A percentile compares a stretch with the other conserved stretches of the same genome.
Evolutionary conservation across 2,888 invertebrate genomes (phyloP).

Genomic region (Drosophila neotestacea): DNA sequence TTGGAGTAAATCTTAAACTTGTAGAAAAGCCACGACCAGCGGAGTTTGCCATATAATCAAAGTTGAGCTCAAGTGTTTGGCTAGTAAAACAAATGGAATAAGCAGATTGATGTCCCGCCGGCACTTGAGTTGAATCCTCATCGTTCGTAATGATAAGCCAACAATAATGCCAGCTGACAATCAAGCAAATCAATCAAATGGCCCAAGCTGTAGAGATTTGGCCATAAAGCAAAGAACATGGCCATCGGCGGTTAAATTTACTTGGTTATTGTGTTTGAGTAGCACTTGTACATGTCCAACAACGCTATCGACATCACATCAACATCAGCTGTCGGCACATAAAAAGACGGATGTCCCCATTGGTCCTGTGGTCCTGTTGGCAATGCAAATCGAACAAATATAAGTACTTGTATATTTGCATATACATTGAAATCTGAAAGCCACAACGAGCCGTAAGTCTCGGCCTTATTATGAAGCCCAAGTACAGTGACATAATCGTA

Average conservation of each 20-base stretch:
- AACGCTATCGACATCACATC: constrained; percentile 35
- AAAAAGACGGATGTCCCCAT: constrained; percentile 34
- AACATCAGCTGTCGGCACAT: constrained; percentile 65
- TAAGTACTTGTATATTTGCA: constrained; percentile 53
- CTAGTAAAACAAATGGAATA: constrained; percentile 5
- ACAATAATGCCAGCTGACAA: constrained; percentile 57
- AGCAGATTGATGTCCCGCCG: constrained; percentile 27
- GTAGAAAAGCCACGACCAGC: background rate
- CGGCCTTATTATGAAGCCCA: constrained; percentile 51
- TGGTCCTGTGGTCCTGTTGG: background rate
- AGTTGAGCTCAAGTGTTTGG: constrained; percentile 20
- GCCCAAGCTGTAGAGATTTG: constrained; percentile 20
- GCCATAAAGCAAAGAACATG: constrained; percentile 17
- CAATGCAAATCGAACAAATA: constrained; percentile 26
- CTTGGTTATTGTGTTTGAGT: constrained; percentile 54
- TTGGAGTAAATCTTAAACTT: constrained; percentile 1
- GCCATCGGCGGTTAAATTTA: constrained; percentile 19
- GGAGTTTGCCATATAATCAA: constrained; percentile 13
- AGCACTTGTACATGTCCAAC: constrained; percentile 56
- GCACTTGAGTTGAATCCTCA: constrained; percentile 30
- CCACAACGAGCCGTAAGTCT: constrained; percentile 42
- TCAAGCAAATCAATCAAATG: constrained; percentile 68
- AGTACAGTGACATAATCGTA: constrained; percentile 68
- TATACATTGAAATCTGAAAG: constrained; percentile 73
- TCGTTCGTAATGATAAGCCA: constrained; percentile 64